Conservation (phyloP, 2,113 vertebrate genomes). For the Cebidichthys violaceus region DNA sequence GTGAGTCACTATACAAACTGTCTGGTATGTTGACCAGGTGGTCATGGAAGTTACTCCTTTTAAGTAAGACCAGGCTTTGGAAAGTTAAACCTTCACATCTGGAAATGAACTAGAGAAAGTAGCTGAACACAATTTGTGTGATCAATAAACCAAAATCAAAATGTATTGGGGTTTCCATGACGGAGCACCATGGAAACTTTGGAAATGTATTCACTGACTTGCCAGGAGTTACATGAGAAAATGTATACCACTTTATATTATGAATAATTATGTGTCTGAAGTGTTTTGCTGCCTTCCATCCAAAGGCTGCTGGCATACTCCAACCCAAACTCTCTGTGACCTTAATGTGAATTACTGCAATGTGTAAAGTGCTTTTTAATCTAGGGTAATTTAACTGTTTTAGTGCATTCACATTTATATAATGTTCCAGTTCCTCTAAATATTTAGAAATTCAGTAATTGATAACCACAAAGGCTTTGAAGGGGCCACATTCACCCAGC, state of each 20-base stretch:
- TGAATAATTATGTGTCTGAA: background rate
- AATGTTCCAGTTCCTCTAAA: background rate
- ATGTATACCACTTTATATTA: background rate
- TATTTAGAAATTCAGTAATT: conserved; percentile 15
- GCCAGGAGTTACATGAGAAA: background rate
- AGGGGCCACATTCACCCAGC: conserved; percentile 38
- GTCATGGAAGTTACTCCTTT: conserved; percentile 21
- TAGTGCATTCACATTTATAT: background rate
- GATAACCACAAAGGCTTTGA: conserved; percentile 19
- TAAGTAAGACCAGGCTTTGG: conserved; percentile 41
- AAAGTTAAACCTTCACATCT: conserved; percentile 34
- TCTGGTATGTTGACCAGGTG: conserved; percentile 68
- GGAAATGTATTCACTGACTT: background rate
- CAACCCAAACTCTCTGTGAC: background rate
- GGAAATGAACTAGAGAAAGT: conserved; percentile 11
- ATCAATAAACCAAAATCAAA: conserved; percentile 7
- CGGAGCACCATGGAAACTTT: background rate
- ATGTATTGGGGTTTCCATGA: conserved; percentile 34
- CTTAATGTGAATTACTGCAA: background rate
- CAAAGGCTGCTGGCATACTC: background rate
- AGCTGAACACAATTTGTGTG: conserved; percentile 14
- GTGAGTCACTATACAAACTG: conserved; percentile 48
- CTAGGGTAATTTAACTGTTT: background rate
- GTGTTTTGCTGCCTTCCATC: background rate
- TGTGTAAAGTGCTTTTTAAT: background rate